These are phyloP conservation scores for Callyntrura guangdongensis DNA, from an alignment of 2,888 invertebrate species.

Conservation along the genomic window DNA sequence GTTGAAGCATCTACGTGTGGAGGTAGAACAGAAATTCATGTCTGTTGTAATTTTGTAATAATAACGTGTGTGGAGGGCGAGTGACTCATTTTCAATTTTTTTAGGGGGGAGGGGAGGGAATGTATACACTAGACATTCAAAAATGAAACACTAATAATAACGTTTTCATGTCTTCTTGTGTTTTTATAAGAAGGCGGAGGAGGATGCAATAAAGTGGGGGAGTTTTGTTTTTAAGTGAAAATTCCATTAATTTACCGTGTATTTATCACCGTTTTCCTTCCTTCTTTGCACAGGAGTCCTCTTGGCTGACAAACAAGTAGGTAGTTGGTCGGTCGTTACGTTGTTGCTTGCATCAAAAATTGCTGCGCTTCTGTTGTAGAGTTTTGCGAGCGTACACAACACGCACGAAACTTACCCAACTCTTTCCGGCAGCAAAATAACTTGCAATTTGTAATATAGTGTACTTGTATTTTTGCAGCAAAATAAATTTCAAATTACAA, in stretches of 20 bases:
- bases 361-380: too few species aligned
- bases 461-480: not conserved
- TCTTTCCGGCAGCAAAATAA: too few species aligned
- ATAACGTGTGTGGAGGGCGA: too few species aligned
- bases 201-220: slow-evolving; percentile 41
- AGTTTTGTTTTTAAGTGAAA: not conserved
- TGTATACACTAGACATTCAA: too few species aligned
- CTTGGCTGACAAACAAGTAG: slow-evolving; percentile 17
- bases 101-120: too few species aligned
- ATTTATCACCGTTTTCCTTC: slow-evolving; percentile 11
- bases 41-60: not conserved
- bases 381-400: too few species aligned
- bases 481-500: too few species aligned
- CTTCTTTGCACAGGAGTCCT: not conserved
- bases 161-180: not conserved
- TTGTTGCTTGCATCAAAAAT: not conserved
- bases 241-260: not conserved
- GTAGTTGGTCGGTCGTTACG: too few species aligned
- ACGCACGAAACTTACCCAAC: too few species aligned
- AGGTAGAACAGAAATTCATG: not conserved
- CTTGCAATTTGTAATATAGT: not conserved
- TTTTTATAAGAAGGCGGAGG: not conserved
- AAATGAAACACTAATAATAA: not conserved
- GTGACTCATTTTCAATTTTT: not conserved
- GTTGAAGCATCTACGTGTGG: slow-evolving; percentile 33